Evolutionary conservation across 2,113 vertebrate species (phyloP), one percentile per base, ranked within the genome.

Genomic region (Odocoileus hemionus): DNA sequence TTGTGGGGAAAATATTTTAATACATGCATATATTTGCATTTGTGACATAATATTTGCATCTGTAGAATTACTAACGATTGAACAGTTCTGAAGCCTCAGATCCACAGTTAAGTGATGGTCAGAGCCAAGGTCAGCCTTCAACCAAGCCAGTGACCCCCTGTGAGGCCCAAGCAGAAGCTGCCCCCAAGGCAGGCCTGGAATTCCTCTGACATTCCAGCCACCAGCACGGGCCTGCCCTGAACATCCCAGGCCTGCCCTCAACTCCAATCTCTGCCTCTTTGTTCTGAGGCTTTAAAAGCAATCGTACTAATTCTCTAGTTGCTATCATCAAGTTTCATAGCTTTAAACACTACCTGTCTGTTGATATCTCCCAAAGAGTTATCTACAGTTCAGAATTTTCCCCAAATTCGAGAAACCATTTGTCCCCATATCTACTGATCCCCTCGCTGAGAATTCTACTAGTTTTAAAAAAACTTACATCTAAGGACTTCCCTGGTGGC

Each of bases 141-240:
- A 0, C 33, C 7, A 8, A 14, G 19, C 55, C 52, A 26, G 17
- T 15, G 58, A 26, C 6, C 14, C 25, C 1, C 5, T 19, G 5
- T 5, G 52, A 74, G 39, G 28, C 21, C 12, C 12, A 39, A 15
- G 8, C 1, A 39, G 36, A 70, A 50, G 39, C 33, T 7, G 39
- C 4, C 39, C 19, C 14, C 39, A 50, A 33, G 11, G 39, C n/a
- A 5, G 39, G n/a, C 57, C 87, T 82, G 28, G 57, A 47, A 64
- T n/a, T 52, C 43, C 52, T 52, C 50, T 9, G 50, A 25, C 33
- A 25, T 64, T 79, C 80, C 57, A 50, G 39, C 6, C 17, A 50
- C 70, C 1, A 26, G 7, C 33, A 26, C n/a, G 17, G 52, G 89
- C 52, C 67, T 15, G 0, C 58, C 54, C 25, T 3, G 26, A 28